Evolutionary conservation across 2,797 vertebrate species (phyloP), one percentile per base, ranked within the genome.

Genomic region (Malacoctenus gilli): DNA sequence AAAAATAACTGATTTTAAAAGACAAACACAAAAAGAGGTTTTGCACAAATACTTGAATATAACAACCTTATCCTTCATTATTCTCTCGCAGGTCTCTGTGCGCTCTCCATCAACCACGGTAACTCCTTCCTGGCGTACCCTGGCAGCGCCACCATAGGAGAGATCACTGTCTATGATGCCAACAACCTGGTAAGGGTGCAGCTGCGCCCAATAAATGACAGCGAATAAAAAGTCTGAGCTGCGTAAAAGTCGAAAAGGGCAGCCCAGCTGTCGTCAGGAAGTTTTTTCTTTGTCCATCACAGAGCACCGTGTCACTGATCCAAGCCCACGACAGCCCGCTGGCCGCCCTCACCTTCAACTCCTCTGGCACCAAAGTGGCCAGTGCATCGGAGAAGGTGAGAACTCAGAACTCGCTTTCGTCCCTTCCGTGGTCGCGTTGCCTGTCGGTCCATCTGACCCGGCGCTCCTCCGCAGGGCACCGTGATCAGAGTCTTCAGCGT

Each of bases 121-220:
- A 97, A 95, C 83, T 98, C 95, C 15, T 96, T 93, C 86, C 82
- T 98, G 89, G 95, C 94, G 8, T 96, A 96, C 59, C 96, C 96
- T 1, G 95, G 96, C 80, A 98, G 93, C 3, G 83, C 89, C 59
- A 93, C 90, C 38, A 92, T 93, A 2, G 96, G 96, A 20, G 95
- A 96, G 87, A 94, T 97, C 64, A 90, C 89, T 0, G 89, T 98
- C 66, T 98, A 95, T 4, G 95, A 98, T 2, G 94, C 94, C 82
- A 95, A 94, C 84, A 92, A 90, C 88, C 89, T 96, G 94, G 96
- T 98, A 84, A 92, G 94, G 67, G 51, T 2, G n/a, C 40, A 18
- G 28, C 36, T 4, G 2, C 50, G 44, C 41, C 44, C 8, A 7
- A 49, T 9, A 20, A 8, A n/a, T n/a, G n/a, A n/a, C n/a, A n/a